These are phyloP conservation scores for Ianthella basta DNA, from an alignment of 37 sponge, comb jelly and placozoan genomes.

Conservation along the genomic window DNA sequence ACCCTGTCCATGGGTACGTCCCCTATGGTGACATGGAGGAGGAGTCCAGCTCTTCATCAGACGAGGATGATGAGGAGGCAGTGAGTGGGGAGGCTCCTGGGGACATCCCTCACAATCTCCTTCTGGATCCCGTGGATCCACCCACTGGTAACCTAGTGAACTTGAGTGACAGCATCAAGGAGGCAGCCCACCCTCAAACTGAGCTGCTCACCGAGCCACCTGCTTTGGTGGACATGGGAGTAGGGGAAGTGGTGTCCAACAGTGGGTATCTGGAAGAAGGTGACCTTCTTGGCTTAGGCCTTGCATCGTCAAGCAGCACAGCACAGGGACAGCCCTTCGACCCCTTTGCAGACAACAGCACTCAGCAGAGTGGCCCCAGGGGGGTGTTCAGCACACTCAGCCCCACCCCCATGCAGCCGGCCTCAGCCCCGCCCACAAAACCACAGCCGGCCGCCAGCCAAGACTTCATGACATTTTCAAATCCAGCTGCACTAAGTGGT, in stretches of 20 bases:
- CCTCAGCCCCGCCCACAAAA: background rate
- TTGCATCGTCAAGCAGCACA: background rate
- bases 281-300: background rate
- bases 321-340: background rate
- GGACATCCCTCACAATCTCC: too few relatives aligned
- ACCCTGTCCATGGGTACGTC: constrained; percentile 26
- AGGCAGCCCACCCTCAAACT: background rate
- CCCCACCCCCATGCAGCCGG: background rate
- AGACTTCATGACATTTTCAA: too few relatives aligned
- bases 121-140: too few relatives aligned
- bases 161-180: background rate
- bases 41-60: constrained; percentile 14
- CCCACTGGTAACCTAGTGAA: background rate
- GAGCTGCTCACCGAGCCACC: background rate
- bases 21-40: constrained; percentile 32
- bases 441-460: background rate
- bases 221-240: background rate
- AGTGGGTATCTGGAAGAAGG: background rate
- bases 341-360: background rate
- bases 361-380: background rate
- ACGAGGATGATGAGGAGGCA: background rate
- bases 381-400: background rate
- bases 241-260: background rate
- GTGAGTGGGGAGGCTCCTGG: too few relatives aligned
- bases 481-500: too few relatives aligned